Conservation (phyloP, 2,888 invertebrate species). For the Eristalis pertinax region DNA sequence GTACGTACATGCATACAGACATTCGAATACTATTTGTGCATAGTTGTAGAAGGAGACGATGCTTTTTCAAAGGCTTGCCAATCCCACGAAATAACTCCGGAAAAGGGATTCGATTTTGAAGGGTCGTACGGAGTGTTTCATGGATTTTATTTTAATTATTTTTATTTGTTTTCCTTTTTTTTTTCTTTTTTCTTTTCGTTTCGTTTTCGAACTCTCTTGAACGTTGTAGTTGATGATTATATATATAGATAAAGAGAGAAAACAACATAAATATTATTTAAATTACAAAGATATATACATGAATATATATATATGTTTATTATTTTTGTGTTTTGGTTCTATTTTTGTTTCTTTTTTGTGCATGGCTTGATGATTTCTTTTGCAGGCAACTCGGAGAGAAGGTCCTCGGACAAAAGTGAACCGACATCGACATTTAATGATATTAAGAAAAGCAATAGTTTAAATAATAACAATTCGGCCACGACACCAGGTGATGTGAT, state of each 20-base stretch:
- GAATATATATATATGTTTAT: conserved; percentile 52
- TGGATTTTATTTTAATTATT: conserved; percentile 7
- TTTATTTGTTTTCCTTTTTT: background rate
- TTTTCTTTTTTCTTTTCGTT: background rate
- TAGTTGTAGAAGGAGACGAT: conserved; percentile 33
- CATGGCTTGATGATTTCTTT: conserved; percentile 82
- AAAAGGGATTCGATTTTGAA: conserved; percentile 6
- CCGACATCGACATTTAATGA: conserved; percentile 81
- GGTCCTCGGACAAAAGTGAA: conserved; percentile 82
- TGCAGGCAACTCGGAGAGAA: conserved; percentile 81
- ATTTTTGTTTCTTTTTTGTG: conserved; percentile 76
- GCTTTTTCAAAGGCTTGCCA: background rate
- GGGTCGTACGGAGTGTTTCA: conserved; percentile 17
- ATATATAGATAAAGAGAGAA: conserved; percentile 3
- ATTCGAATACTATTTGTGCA: background rate
- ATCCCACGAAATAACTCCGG: background rate
- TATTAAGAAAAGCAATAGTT: conserved; percentile 81
- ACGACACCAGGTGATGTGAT: conserved; percentile 80
- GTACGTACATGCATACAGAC: conserved; percentile 17
- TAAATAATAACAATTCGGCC: conserved; percentile 81
- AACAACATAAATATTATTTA: background rate
- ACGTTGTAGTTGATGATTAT: conserved; percentile 35
- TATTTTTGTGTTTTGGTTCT: conserved; percentile 67
- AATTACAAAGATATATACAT: conserved; percentile 52
- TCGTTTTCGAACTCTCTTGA: conserved; percentile 1